These are phyloP conservation scores for Mormyrops boulengeri DNA, from an alignment of 2,797 vertebrate species.

Conservation along the genomic window DNA sequence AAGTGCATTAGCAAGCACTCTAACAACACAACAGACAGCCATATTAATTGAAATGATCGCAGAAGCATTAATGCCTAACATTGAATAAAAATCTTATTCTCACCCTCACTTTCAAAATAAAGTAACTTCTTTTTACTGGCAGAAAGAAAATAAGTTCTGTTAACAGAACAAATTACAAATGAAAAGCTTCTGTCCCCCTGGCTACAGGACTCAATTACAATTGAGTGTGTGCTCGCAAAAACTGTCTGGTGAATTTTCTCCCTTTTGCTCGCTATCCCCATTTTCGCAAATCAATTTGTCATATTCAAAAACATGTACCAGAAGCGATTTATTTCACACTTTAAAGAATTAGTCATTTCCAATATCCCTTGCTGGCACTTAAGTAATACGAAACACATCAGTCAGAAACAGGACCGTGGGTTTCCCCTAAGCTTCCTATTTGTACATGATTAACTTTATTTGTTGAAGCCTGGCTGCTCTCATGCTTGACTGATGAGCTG, in stretches of 20 bases:
- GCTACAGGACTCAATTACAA: constrained; percentile 59
- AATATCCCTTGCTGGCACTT: constrained; percentile 63
- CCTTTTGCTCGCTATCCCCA: constrained; percentile 24
- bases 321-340: constrained; percentile 69
- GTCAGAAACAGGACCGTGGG: constrained; percentile 11
- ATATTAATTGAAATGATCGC: constrained; percentile 58
- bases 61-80: constrained; percentile 50
- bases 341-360: constrained; percentile 63
- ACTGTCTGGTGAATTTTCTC: constrained; percentile 48
- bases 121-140: constrained; percentile 49
- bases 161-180: constrained; percentile 62
- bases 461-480: background rate
- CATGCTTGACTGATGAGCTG: constrained; percentile 1
- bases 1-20: constrained; percentile 36
- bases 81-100: constrained; percentile 53
- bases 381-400: constrained; percentile 33
- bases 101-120: constrained; percentile 26
- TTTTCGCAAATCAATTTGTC: constrained; percentile 65
- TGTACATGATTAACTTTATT: constrained; percentile 10
- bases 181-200: constrained; percentile 42
- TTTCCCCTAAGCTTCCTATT: background rate
- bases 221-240: constrained; percentile 48
- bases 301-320: constrained; percentile 60
- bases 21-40: constrained; percentile 41
- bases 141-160: constrained; percentile 52